A percentile compares a stretch with the other conserved stretches of the same genome.
phyloP scores from a whole-genome alignment of 2,888 invertebrate species.

The Amiota mariae region DNA sequence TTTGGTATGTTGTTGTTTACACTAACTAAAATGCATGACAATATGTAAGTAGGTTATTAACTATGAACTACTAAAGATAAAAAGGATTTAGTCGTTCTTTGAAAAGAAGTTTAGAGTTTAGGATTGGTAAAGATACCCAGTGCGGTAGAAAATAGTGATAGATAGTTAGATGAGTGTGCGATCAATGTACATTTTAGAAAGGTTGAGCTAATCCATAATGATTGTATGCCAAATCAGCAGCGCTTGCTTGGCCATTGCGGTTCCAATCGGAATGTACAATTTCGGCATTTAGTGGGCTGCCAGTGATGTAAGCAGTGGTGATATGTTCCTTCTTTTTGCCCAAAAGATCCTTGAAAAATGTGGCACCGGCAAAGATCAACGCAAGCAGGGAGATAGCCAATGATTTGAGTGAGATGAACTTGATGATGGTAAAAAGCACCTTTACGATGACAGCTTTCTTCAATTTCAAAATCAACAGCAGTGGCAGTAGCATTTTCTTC shows the following conservation, averaged over 20 bases:
- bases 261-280: conserved; percentile 74
- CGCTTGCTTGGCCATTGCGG: conserved; percentile 72
- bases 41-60: conserved; percentile 41
- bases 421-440: conserved; percentile 77
- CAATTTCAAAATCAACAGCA: conserved; percentile 78
- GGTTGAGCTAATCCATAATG: conserved; percentile 73
- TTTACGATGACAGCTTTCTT: conserved; percentile 79
- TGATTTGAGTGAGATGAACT: conserved; percentile 80
- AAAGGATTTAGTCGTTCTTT: conserved; percentile 56
- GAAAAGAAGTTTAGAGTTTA: conserved; percentile 34
- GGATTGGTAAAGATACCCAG: conserved; percentile 30
- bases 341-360: conserved; percentile 73
- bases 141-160: conserved; percentile 8
- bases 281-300: conserved; percentile 73
- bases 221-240: conserved; percentile 72
- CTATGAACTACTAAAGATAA: conserved; percentile 58
- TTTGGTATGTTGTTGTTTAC: conserved; percentile 67
- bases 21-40: conserved; percentile 58
- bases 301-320: conserved; percentile 74
- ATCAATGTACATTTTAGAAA: conserved; percentile 58
- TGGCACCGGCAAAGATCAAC: conserved; percentile 73
- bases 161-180: conserved; percentile 31
- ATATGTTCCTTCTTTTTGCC: conserved; percentile 74
- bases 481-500: conserved; percentile 78
- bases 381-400: conserved; percentile 78